Conservation (phyloP, 64 coral and sea anemone genomes). For the Hydrozoanthus tunicans region DNA sequence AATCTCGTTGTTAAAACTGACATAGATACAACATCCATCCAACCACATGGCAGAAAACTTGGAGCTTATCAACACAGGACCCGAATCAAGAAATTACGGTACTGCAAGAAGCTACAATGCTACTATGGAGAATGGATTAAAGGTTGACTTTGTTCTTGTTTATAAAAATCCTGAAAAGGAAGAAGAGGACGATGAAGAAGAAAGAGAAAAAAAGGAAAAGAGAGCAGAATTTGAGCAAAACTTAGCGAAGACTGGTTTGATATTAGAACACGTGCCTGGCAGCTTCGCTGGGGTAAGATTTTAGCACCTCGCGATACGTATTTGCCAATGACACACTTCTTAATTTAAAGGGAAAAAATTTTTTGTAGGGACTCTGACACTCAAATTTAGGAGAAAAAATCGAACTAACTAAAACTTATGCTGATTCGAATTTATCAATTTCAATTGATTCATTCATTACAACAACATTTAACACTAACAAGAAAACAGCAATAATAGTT, state of each 20-base stretch:
- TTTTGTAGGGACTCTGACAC: background rate
- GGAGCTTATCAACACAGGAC: conserved; percentile 9
- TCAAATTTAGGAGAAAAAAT: background rate
- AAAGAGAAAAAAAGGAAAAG: conserved; percentile 8
- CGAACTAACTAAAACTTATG: too few species aligned
- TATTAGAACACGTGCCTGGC: conserved; percentile 22
- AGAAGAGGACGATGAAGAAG: conserved; percentile 21
- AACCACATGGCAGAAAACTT: conserved; percentile 25
- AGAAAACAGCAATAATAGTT: too few species aligned
- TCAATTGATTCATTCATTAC: too few species aligned
- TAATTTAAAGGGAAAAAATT: background rate
- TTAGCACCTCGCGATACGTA: background rate
- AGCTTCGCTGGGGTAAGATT: conserved; percentile 26
- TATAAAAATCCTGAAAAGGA: conserved; percentile 27
- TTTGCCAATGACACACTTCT: background rate
- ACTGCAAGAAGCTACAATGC: background rate
- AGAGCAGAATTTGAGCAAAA: conserved; percentile 31
- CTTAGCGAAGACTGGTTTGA: conserved; percentile 12
- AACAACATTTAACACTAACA: too few species aligned
- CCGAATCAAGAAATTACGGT: conserved; percentile 11
- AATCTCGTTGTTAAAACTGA: too few species aligned
- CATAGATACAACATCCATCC: too few species aligned
- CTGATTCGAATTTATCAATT: too few species aligned
- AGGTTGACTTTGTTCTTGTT: conserved; percentile 68
- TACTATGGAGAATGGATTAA: conserved; percentile 36